Conservation (phyloP, 2,797 vertebrate genomes). For the Microtus californicus region DNA sequence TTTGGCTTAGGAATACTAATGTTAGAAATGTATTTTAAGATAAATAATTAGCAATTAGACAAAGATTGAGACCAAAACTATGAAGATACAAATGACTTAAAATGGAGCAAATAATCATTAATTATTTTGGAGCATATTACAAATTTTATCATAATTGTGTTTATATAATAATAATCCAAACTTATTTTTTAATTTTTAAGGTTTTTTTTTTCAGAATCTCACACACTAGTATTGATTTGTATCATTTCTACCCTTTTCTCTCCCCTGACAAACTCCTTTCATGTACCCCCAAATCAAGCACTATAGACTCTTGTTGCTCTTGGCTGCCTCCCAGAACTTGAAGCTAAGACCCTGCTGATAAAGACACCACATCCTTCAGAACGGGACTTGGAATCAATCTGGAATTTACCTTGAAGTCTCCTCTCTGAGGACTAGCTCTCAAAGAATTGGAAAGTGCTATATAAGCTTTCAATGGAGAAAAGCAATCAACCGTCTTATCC, state of each 20-base stretch:
- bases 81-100: not conserved
- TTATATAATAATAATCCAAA: conserved; percentile 16
- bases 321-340: not conserved
- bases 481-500: not conserved
- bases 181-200: not conserved
- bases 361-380: not conserved
- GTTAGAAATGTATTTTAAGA: not conserved
- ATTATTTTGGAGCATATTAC: not conserved
- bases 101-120: not conserved
- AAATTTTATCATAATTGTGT: conserved; percentile 25
- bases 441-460: not conserved
- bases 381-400: not conserved
- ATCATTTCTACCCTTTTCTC: not conserved
- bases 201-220: not conserved
- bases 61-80: not conserved
- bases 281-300: not conserved
- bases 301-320: not conserved
- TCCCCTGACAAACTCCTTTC: not conserved
- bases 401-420: not conserved
- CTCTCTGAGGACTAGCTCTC: not conserved
- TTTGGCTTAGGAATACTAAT: conserved; percentile 27
- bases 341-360: not conserved
- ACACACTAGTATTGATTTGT: not conserved
- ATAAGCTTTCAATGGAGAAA: not conserved
- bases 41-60: not conserved